These are phyloP conservation scores for Dione juno DNA, from an alignment of 2,888 invertebrate species.

Conservation along the genomic window DNA sequence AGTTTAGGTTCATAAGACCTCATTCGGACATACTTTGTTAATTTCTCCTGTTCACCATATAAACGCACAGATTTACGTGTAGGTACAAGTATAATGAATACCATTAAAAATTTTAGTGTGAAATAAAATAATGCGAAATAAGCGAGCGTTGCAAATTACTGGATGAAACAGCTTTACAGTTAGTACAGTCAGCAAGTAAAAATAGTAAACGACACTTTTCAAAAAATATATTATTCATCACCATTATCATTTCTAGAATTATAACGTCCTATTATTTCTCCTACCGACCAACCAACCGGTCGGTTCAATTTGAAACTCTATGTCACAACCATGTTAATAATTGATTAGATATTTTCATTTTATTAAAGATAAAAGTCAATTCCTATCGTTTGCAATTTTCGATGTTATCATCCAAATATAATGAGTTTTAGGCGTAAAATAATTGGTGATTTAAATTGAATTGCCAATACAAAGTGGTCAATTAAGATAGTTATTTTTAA, in stretches of 20 bases:
- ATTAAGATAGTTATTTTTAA: neutral
- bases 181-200: slow-evolving; percentile 19
- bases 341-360: no score
- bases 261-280: no score
- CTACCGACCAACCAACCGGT: no score
- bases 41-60: neutral
- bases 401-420: neutral
- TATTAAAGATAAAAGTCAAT: no score
- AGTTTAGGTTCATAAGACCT: no score
- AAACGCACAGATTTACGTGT: neutral
- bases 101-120: slow-evolving; percentile 7
- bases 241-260: no score
- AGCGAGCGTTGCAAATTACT: slow-evolving; percentile 11
- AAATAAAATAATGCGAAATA: slow-evolving; percentile 23
- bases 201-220: neutral
- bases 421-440: neutral
- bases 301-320: no score
- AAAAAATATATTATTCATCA: no score
- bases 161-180: slow-evolving; percentile 14
- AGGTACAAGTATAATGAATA: slow-evolving; percentile 4
- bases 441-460: neutral
- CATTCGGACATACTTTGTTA: no score
- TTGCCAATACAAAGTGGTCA: neutral
- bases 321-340: neutral
- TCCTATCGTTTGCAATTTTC: no score